Percentiles rank a stretch among this genome's conserved stretches.
phyloP scores from a whole-genome alignment of 1,140 invertebrate genomes.

The Thaumatotibia leucotreta region DNA sequence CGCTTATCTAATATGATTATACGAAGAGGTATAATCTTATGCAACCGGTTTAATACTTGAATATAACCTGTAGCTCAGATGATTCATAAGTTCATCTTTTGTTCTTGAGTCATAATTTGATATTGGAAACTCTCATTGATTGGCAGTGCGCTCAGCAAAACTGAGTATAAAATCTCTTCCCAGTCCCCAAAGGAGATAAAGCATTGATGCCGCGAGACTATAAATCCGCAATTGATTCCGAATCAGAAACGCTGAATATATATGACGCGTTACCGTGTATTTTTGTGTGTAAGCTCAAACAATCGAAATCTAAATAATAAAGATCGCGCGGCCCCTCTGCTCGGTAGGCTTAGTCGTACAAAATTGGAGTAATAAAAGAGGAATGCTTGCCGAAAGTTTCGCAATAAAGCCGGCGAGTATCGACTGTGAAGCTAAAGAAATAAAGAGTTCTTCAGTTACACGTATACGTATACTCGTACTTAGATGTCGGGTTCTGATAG shows the following conservation, averaged over 20 bases:
- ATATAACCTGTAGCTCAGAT: no score
- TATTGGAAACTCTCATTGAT: background rate
- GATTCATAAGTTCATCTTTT: no score
- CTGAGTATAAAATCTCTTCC: background rate
- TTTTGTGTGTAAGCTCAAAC: constrained; percentile 24
- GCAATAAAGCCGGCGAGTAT: constrained; percentile 75
- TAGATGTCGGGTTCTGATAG: background rate
- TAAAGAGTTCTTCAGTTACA: constrained; percentile 65
- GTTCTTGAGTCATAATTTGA: no score
- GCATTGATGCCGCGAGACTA: background rate
- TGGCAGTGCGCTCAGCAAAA: background rate
- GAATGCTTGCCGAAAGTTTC: constrained; percentile 72
- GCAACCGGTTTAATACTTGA: no score
- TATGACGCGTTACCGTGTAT: constrained; percentile 9
- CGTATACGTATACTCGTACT: background rate
- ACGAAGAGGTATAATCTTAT: no score
- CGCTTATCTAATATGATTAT: no score
- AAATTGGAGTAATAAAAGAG: constrained; percentile 76
- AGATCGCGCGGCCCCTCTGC: constrained; percentile 53
- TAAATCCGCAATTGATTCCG: constrained; percentile 12
- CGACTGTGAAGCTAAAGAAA: constrained; percentile 67
- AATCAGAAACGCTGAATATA: constrained; percentile 9
- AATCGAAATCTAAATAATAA: constrained; percentile 74
- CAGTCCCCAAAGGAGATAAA: background rate
- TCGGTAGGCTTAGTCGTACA: constrained; percentile 71